phyloP scores from a whole-genome alignment of 2,888 invertebrate genomes.

The Pyrgus malvae region DNA sequence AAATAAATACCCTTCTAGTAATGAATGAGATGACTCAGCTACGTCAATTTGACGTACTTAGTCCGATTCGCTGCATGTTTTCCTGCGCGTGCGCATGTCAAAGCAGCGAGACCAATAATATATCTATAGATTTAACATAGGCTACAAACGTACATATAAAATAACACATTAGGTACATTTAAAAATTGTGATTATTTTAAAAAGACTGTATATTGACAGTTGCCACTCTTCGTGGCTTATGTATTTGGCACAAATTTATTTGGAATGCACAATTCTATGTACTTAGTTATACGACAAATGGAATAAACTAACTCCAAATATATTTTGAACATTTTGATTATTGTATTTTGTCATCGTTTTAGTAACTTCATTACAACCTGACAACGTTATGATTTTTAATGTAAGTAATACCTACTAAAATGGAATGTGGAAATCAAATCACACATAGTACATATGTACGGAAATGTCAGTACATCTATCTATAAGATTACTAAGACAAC shows the following conservation, averaged over 20 bases:
- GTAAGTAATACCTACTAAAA: too few species aligned
- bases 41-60: too few species aligned
- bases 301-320: slow-evolving; percentile 48
- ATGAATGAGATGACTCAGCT: too few species aligned
- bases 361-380: slow-evolving; percentile 21
- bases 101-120: too few species aligned
- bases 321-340: slow-evolving; percentile 51
- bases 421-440: too few species aligned
- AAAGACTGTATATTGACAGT: slow-evolving; percentile 46
- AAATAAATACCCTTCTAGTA: too few species aligned
- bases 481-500: too few species aligned
- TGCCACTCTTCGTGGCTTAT: slow-evolving; percentile 54
- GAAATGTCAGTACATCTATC: too few species aligned
- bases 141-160: slow-evolving; percentile 39
- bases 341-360: slow-evolving; percentile 33
- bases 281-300: slow-evolving; percentile 54
- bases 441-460: too few species aligned
- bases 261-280: slow-evolving; percentile 75
- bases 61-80: too few species aligned
- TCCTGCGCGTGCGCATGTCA: too few species aligned
- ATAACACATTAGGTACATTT: slow-evolving; percentile 42
- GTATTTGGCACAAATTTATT: slow-evolving; percentile 79
- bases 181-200: slow-evolving; percentile 65
- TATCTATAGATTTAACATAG: slow-evolving; percentile 39
- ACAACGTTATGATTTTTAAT: slow-evolving; percentile 30